phyloP scores from a whole-genome alignment of 2,113 vertebrate genomes.

The Ictalurus punctatus region DNA sequence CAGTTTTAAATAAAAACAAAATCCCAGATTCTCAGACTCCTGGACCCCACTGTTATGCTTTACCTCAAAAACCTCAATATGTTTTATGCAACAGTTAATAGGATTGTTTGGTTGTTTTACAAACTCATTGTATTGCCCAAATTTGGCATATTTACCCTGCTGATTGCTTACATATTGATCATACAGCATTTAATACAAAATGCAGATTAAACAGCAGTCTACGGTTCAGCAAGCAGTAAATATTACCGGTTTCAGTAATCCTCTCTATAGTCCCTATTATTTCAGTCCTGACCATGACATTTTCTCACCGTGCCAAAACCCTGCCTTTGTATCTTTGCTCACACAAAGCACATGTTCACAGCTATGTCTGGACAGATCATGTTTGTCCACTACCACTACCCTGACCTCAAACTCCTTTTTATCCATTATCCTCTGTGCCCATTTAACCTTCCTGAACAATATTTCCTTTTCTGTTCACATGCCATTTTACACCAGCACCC shows the following conservation, averaged over 20 bases:
- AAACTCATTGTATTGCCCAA: not conserved
- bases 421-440: conserved; percentile 30
- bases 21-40: not conserved
- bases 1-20: not conserved
- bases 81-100: not conserved
- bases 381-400: not conserved
- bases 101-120: not conserved
- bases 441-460: conserved; percentile 38
- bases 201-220: not conserved
- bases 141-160: not conserved
- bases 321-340: not conserved
- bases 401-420: conserved; percentile 29
- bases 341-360: not conserved
- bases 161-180: not conserved
- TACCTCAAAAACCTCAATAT: not conserved
- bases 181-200: not conserved
- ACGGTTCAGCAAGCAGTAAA: not conserved
- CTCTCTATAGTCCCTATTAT: not conserved
- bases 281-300: not conserved
- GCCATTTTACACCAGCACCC: conserved; percentile 43
- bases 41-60: not conserved
- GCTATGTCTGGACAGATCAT: conserved; percentile 7
- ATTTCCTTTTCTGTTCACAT: conserved; percentile 12
- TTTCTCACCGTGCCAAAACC: conserved; percentile 11
- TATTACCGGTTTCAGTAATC: not conserved